These are phyloP conservation scores for Anhinga rufa DNA, from an alignment of 2,113 vertebrate genomes.

Conservation along the genomic window DNA sequence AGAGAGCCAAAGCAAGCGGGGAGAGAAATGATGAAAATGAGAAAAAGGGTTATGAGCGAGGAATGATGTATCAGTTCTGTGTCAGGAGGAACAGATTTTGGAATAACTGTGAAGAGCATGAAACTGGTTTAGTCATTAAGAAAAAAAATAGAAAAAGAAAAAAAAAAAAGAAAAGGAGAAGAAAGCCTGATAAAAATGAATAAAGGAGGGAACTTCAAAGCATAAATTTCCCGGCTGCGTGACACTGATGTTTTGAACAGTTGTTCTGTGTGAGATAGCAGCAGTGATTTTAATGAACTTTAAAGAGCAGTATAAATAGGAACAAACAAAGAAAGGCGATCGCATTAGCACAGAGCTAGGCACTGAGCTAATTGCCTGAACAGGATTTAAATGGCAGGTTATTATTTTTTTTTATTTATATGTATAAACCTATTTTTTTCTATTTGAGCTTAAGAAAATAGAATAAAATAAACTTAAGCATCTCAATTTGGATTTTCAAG, in stretches of 20 bases:
- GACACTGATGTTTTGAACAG: slow-evolving; percentile 66
- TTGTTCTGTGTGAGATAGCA: slow-evolving; percentile 57
- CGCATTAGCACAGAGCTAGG: slow-evolving; percentile 18
- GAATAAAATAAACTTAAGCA: neutral
- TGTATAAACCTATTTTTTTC: slow-evolving; percentile 21
- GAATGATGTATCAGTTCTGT: slow-evolving; percentile 15
- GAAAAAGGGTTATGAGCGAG: neutral
- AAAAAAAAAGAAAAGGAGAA: neutral
- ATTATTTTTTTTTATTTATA: slow-evolving; percentile 39
- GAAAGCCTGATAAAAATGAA: slow-evolving; percentile 21
- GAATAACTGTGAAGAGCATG: slow-evolving; percentile 53
- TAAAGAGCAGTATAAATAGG: slow-evolving; percentile 57
- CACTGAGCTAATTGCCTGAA: slow-evolving; percentile 54
- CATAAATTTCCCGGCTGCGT: neutral
- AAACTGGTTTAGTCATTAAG: slow-evolving; percentile 59
- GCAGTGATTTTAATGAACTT: slow-evolving; percentile 64
- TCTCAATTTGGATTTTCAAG: slow-evolving; percentile 10
- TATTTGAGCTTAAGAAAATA: neutral
- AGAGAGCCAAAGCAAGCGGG: slow-evolving; percentile 56
- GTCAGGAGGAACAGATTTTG: slow-evolving; percentile 48
- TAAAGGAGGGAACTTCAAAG: slow-evolving; percentile 64
- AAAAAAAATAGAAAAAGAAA: neutral
- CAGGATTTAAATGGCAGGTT: slow-evolving; percentile 40
- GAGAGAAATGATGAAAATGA: slow-evolving; percentile 20
- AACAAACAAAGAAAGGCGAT: slow-evolving; percentile 47